Percentiles rank a stretch among this genome's conserved stretches.
These are phyloP conservation scores for Cladorhizidae sp. DNA, from an alignment of 37 sponge, comb jelly and placozoan species.

Conservation along the genomic window DNA sequence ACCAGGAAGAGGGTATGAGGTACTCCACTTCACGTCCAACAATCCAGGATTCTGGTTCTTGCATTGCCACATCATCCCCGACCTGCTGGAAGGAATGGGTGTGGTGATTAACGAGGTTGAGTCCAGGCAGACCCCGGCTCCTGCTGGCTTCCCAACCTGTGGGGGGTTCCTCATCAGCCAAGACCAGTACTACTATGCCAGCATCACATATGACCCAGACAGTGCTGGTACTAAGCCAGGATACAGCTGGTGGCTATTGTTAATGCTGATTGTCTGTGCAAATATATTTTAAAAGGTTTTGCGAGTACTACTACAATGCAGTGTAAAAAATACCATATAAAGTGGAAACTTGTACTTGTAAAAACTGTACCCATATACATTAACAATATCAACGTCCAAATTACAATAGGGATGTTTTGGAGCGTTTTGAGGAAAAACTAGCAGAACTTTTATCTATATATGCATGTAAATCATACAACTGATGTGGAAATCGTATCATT, in stretches of 20 bases:
- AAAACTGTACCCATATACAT: too few species aligned
- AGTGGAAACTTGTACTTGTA: too few species aligned
- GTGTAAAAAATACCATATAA: too few species aligned
- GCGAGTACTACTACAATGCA: too few species aligned
- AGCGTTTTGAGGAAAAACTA: too few species aligned
- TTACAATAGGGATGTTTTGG: too few species aligned
- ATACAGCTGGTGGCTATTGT: neutral
- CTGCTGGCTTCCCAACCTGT: conserved; percentile 29
- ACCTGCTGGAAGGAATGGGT: conserved; percentile 85
- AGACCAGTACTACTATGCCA: conserved; percentile 6
- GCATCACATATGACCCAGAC: conserved; percentile 10
- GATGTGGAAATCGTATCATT: too few species aligned
- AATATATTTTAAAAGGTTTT: too few species aligned
- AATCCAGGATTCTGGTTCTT: conserved; percentile 95
- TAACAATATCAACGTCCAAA: too few species aligned
- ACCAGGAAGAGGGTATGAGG: conserved; percentile 84
- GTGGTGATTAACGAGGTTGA: conserved; percentile 60
- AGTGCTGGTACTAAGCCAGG: neutral
- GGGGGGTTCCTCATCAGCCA: conserved; percentile 24
- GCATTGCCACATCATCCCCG: conserved; percentile 87
- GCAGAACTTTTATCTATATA: too few species aligned
- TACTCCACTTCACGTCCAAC: conserved; percentile 68
- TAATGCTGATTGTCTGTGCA: neutral
- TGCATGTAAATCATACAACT: too few species aligned
- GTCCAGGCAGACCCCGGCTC: conserved; percentile 21